Evolutionary conservation across 2,888 invertebrate genomes (phyloP).

Genomic region (Acanthosepion esculentum): DNA sequence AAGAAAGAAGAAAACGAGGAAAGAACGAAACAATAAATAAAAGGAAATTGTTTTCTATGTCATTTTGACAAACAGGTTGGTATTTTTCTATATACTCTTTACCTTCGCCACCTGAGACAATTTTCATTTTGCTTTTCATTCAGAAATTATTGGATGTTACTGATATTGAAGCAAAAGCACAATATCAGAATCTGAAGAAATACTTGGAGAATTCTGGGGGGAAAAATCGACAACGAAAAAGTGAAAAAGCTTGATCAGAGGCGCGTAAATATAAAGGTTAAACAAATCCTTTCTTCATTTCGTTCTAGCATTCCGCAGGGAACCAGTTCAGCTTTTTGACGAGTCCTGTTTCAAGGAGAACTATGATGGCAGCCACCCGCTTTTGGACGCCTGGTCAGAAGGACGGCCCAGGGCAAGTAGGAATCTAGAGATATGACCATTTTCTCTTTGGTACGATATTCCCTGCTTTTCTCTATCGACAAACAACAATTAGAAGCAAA

Average conservation of each 20-base stretch:
- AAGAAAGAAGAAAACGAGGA: background rate
- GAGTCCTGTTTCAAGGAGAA: slow-evolving; percentile 3
- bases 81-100: background rate
- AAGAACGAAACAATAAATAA: background rate
- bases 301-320: background rate
- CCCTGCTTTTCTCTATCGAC: background rate
- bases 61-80: background rate
- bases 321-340: background rate
- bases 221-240: background rate
- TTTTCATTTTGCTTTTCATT: background rate
- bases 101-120: background rate
- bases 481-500: background rate
- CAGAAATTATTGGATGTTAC: slow-evolving; percentile 2
- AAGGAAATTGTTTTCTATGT: background rate
- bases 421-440: background rate
- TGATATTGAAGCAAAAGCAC: background rate
- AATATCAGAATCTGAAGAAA: background rate
- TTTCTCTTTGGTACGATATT: background rate
- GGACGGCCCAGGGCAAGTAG: slow-evolving; percentile 33
- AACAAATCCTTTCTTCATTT: background rate
- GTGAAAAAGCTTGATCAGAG: background rate
- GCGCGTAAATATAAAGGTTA: background rate
- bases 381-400: background rate
- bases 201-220: background rate
- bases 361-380: background rate